Conservation (phyloP, 2,113 vertebrate genomes). For the Oncorhynchus mykiss region DNA sequence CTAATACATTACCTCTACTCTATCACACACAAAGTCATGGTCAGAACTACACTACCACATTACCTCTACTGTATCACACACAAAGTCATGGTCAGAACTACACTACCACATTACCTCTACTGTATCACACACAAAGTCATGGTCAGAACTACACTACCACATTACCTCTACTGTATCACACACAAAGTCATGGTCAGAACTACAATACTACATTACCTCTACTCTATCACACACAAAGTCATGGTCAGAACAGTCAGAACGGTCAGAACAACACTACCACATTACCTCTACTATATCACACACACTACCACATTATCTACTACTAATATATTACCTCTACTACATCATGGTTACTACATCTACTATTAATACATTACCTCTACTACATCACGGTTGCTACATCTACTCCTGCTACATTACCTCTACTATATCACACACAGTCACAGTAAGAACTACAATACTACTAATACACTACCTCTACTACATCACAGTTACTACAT, state of each 20-base stretch:
- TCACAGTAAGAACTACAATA: too few relatives aligned
- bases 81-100: background rate
- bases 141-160: background rate
- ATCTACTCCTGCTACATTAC: too few relatives aligned
- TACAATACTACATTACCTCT: too few relatives aligned
- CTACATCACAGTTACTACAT: too few relatives aligned
- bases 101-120: background rate
- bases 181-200: background rate
- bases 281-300: too few relatives aligned
- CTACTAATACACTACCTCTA: too few relatives aligned
- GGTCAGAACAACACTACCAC: too few relatives aligned
- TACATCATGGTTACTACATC: too few relatives aligned
- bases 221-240: too few relatives aligned
- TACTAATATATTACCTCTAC: too few relatives aligned
- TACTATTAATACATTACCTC: background rate
- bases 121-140: too few relatives aligned
- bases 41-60: background rate
- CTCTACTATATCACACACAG: background rate
- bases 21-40: background rate
- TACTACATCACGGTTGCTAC: background rate
- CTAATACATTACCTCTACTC: background rate
- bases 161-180: background rate
- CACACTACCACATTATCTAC: background rate
- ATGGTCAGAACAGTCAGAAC: too few relatives aligned
- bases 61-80: background rate